Evolutionary conservation across 2,113 vertebrate genomes (phyloP).

Genomic region (Psephotus haematonotus): DNA sequence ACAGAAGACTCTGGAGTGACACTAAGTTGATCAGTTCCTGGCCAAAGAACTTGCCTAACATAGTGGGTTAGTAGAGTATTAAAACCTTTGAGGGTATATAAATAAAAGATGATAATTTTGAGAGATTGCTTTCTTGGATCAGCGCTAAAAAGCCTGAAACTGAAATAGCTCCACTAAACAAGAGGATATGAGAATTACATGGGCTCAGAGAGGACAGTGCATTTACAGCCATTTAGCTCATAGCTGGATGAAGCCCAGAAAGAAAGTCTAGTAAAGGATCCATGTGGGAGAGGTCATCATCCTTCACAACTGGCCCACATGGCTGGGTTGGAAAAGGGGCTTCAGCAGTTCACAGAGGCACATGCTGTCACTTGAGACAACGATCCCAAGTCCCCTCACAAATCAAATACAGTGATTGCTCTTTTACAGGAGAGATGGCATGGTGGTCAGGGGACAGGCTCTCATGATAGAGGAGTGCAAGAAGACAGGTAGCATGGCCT

Average conservation of each 20-base stretch:
- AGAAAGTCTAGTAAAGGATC: not conserved
- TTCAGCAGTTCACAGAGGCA: not conserved
- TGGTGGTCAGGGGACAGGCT: not conserved
- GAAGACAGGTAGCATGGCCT: not conserved
- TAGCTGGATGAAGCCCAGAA: not conserved
- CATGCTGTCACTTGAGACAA: not conserved
- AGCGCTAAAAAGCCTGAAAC: slow-evolving; percentile 1
- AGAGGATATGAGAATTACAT: not conserved
- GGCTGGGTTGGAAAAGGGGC: not conserved
- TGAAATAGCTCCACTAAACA: not conserved
- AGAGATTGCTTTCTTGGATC: slow-evolving; percentile 17
- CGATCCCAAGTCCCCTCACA: not conserved
- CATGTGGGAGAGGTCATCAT: not conserved
- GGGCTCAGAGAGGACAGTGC: not conserved
- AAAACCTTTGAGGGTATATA: not conserved
- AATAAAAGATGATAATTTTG: not conserved
- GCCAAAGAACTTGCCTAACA: not conserved
- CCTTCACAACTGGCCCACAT: not conserved
- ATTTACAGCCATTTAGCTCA: not conserved
- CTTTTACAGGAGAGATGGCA: not conserved
- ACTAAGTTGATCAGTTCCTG: not conserved
- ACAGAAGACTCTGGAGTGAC: not conserved
- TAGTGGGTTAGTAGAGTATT: not conserved
- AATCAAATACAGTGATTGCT: not conserved
- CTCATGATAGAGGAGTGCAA: not conserved